Percentiles rank a stretch among this genome's conserved stretches.
phyloP scores from a whole-genome alignment of 2,797 vertebrate genomes.

The Psittacula derbiana region DNA sequence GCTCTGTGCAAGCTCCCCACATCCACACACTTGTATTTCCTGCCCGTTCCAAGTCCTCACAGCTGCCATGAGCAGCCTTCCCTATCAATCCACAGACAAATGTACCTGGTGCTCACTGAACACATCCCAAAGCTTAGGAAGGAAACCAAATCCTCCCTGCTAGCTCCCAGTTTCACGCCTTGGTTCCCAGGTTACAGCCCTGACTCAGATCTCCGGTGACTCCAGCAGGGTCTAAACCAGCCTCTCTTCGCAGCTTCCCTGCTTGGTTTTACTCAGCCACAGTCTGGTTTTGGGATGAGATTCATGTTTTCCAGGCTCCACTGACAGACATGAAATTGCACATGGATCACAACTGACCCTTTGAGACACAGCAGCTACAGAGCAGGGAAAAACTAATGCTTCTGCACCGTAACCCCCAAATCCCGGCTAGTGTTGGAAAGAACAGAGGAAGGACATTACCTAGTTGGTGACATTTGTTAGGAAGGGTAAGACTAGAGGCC shows the following conservation, averaged over 20 bases:
- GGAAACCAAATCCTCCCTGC: background rate
- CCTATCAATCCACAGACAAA: background rate
- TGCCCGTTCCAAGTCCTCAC: background rate
- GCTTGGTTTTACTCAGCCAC: background rate
- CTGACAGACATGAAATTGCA: background rate
- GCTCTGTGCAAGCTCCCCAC: background rate
- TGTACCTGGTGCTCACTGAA: background rate
- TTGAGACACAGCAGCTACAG: too few species aligned
- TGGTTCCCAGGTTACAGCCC: background rate
- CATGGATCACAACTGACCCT: rapidly evolving
- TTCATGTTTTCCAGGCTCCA: background rate
- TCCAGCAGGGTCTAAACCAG: background rate
- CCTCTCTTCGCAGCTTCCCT: background rate
- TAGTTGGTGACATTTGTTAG: slow-evolving; percentile 72
- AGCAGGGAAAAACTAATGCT: rapidly evolving
- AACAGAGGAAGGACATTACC: slow-evolving; percentile 34
- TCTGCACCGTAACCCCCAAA: background rate
- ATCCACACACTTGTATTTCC: rapidly evolving
- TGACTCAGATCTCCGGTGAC: background rate
- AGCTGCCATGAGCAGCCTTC: background rate
- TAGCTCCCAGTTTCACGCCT: background rate
- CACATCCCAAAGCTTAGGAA: background rate
- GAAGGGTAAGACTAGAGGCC: background rate
- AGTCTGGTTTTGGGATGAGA: background rate
- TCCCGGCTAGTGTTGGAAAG: background rate